A percentile compares a stretch with the other conserved stretches of the same genome.
Conservation (phyloP, 2,888 invertebrate genomes). For the Mechanitis messenoides region DNA sequence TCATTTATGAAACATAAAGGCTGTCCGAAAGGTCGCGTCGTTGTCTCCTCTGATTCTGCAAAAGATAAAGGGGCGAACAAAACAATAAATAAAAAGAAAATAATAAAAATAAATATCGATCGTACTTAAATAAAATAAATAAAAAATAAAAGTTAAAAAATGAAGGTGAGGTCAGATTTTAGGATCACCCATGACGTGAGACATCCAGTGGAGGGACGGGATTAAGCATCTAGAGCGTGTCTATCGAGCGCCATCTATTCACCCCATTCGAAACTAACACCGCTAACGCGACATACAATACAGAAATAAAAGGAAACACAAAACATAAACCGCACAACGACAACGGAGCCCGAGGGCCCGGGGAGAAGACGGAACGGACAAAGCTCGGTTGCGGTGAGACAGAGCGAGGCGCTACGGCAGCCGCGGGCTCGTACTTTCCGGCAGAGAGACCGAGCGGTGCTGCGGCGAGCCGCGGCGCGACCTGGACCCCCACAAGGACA, state of each 20-base stretch:
- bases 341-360: constrained; percentile 65
- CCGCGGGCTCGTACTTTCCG: constrained; percentile 84
- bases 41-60: constrained; percentile 75
- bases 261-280: constrained; percentile 68
- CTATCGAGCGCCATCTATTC: constrained; percentile 65
- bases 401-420: constrained; percentile 66
- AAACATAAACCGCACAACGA: constrained; percentile 61
- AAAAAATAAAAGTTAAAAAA: constrained; percentile 33
- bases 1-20: constrained; percentile 83
- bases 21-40: constrained; percentile 85
- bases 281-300: constrained; percentile 59
- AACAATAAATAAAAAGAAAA: constrained; percentile 42
- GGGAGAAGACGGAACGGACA: constrained; percentile 65
- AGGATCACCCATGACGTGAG: constrained; percentile 36
- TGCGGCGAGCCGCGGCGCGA: constrained; percentile 81
- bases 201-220: constrained; percentile 55
- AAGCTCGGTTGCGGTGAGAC: constrained; percentile 66
- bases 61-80: constrained; percentile 58
- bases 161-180: constrained; percentile 28
- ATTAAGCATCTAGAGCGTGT: constrained; percentile 64
- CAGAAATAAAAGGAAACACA: constrained; percentile 44
- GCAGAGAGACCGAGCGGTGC: constrained; percentile 89
- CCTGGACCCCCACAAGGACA: constrained; percentile 84
- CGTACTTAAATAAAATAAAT: constrained; percentile 36
- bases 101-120: constrained; percentile 32